Base-by-base conservation (phyloP, 2,797 vertebrate species). In the Periophthalmus magnuspinnatus region DNA sequence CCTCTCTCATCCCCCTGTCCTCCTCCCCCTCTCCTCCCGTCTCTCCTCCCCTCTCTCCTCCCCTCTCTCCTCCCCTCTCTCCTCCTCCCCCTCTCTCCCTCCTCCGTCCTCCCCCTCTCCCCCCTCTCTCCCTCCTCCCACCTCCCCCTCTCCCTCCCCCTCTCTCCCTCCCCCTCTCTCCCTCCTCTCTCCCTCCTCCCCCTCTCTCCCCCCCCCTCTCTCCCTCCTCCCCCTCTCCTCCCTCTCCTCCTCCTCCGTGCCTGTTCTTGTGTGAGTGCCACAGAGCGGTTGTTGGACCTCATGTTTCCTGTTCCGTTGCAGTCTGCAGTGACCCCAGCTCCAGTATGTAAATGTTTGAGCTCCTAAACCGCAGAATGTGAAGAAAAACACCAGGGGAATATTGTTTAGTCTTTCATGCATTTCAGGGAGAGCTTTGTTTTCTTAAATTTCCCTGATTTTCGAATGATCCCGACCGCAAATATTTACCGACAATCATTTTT, bases 241-340 rank as follows among this genome's bases (percentile, higher is more conserved):
- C 75, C 65, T 73, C 75, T 48, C 16, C 5, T 36, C 11, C 13
- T 72, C 13, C 72, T 78, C 70, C 79, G 77, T 82, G 78, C 79
- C 78, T 19, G 69, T 67, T 52, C 2, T 55, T 57, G 34, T 38
- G 59, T 11, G 19, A 45, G 38, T 67, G 69, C 71, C 78, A 67
- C 74, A 67, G 73, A 63, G 61, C 73, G 45, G 67, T 73, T 74
- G 41, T 16, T 36, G 14, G 68, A 7, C 32, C 85, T 87, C 76
- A 14, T 72, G 76, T 85, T 82, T 84, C 85, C 67, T 77, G 14
- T 52, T 52, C 59, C 22, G 71, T 16, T 57, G 55, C 24, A 1
- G 24, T 33, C 64, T 67, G 38, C 65, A 77, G 68, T 65, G 61
- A 62, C 65, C 41, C 48, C 62, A 24, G 14, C 68, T 67, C 58